Evolutionary conservation across 1,140 invertebrate genomes (phyloP).

Genomic region (Lasaia peninsularis): DNA sequence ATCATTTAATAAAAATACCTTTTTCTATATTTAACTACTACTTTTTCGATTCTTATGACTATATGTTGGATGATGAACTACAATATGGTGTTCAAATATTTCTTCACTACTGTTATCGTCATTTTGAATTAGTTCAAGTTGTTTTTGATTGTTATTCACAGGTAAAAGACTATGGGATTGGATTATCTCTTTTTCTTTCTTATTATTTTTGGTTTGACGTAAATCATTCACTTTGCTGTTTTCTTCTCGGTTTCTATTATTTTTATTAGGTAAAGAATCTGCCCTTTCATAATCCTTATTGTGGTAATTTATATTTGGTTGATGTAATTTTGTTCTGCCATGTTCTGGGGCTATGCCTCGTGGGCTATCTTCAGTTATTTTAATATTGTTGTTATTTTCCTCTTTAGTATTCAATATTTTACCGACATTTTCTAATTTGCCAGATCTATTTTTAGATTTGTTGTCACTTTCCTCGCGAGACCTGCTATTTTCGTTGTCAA

Average conservation of each 20-base stretch:
- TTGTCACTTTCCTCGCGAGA: constrained; percentile 8
- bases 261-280: not conserved
- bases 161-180: not conserved
- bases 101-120: not conserved
- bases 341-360: not conserved
- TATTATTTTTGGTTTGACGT: not conserved
- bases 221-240: not conserved
- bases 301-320: not conserved
- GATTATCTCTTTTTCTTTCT: not conserved
- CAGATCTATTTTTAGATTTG: not conserved
- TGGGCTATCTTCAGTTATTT: not conserved
- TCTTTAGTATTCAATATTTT: not conserved
- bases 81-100: constrained; percentile 17
- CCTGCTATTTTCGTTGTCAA: not conserved
- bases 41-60: not conserved
- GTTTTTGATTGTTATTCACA: not conserved
- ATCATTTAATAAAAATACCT: not conserved
- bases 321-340: not conserved
- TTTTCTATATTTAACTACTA: constrained; percentile 1
- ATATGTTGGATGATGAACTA: constrained; percentile 13
- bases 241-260: constrained; percentile 6
- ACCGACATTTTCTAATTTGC: not conserved
- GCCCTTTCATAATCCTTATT: not conserved
- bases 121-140: not conserved
- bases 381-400: not conserved